Evolutionary conservation across 2,113 vertebrate genomes (phyloP), one percentile per base, ranked within the genome.

Genomic region (Paramormyrops kingsleyae): DNA sequence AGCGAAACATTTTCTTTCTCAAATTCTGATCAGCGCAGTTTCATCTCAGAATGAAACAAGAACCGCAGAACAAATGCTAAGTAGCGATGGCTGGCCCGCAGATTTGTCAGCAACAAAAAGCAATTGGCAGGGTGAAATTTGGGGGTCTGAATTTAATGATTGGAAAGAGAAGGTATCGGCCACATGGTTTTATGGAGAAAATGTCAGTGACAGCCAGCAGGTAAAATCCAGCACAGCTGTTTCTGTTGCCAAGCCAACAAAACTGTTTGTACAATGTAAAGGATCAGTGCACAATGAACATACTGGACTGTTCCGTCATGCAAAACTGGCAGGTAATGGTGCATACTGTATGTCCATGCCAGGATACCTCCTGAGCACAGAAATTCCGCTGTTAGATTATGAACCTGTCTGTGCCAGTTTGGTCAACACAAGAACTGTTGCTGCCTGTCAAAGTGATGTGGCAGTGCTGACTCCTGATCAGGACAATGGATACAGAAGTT

Each of bases 401-500:
- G 62, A 49, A 52, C 89, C 89, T 17, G 24, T 87, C 42, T 17
- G 84, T 7, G 8, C 84, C 44, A 66, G 27, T 62, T 91, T 89
- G n/a, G 91, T 91, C 87, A 88, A 42, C 3, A 44, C 89, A 59
- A 91, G 66, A 85, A 88, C 90, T 53, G 89, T 88, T 74, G 17
- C 92, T 42, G 87, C 91, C 12, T 90, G 92, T 87, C 85, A 53
- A 49, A 92, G 91, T 0, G 93, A 94, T 87, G 92, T 91, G 5
- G 91, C 91, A 0, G 90, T 94, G 83, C 94, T 96, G 62, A 94
- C 94, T 6, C 95, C 95, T 0, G 98, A 99, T 0, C 97, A 96
- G 50, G 97, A 99, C 89, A 93, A 97, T 88, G 98, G 98, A 12
- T 99, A 99, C 89, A 96, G 96, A 89, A 98, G 98, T 91, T 93